Evolutionary conservation across 2,888 invertebrate species (phyloP).

Genomic region (Myopa testacea): DNA sequence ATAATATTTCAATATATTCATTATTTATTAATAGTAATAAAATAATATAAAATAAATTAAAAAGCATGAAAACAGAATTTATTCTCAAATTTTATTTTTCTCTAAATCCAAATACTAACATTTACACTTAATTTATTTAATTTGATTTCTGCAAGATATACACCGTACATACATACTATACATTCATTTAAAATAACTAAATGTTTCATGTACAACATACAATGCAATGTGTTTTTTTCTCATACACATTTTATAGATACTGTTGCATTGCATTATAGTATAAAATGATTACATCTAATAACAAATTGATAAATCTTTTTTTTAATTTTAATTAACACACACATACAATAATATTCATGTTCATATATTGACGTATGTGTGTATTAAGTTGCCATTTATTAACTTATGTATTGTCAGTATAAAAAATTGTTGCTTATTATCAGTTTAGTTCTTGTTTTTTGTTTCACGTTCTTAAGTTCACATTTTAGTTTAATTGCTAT

Average conservation of each 20-base stretch:
- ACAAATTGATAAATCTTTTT: conserved; percentile 1
- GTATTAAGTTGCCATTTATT: conserved; percentile 14
- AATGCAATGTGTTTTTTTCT: not conserved
- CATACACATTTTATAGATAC: not conserved
- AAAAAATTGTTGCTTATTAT: conserved; percentile 34
- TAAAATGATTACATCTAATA: conserved; percentile 14
- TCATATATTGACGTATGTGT: conserved; percentile 8
- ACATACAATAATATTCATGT: not conserved
- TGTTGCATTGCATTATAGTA: conserved; percentile 6
- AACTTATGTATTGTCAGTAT: conserved; percentile 36
- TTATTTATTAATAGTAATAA: too few species aligned
- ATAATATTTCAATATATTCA: too few species aligned
- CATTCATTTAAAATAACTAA: too few species aligned
- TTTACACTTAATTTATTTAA: not conserved
- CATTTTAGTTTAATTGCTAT: not conserved
- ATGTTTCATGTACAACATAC: conserved; percentile 5
- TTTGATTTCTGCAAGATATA: not conserved
- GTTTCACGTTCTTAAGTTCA: too few species aligned
- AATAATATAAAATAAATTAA: too few species aligned
- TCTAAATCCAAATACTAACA: not conserved
- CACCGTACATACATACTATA: not conserved
- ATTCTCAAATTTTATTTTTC: too few species aligned
- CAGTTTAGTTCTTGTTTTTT: conserved; percentile 2
- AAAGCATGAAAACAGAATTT: too few species aligned
- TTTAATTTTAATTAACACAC: not conserved